Base-by-base conservation (phyloP, 2,797 vertebrate species). In the Chlorospingus flavigularis region DNA sequence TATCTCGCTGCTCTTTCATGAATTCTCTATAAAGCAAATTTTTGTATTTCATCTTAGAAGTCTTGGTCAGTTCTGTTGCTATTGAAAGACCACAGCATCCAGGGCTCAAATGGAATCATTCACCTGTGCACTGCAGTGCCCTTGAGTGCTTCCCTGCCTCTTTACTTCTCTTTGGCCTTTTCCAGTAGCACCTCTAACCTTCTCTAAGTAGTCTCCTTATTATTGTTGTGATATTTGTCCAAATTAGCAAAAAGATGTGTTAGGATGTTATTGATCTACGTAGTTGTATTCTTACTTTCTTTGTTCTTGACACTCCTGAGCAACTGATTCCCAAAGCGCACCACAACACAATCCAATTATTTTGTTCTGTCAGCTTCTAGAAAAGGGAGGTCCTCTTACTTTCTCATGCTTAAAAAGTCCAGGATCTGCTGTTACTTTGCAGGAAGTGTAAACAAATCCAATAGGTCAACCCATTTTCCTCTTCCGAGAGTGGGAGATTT, bases 101-200 rank as follows among this genome's bases (percentile, higher is more conserved):
- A 71, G 28, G 9, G 7, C 11, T 86, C 37, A 33, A 3, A 0
- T 40, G 25, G 48, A 57, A 62, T 58, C 18, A 30, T 48, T 66
- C 0, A 10, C 7, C 30, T 1, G 0, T 35, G 47, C 9, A 7
- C 30, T 57, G 60, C 0, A 0, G 54, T 14, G 15, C 12, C 16
- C 31, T 48, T 4, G 5, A 54, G n/a, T 66, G n/a, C 43, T 62
- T 83, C 37, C 17, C 10, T 10, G 8, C 20, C 18, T 37, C 72
- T 53, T 45, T 35, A 6, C 8, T 71, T 47, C 30, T 66, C 26
- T 57, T 79, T 76, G 16, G 30, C 31, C 50, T 86, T 60, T 68
- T 45, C 39, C 30, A 57, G 47, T 15, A 66, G 25, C 20, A 61
- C 37, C 14, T 82, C 18, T 75, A 72, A 43, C n/a, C 18, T 48